A percentile compares a stretch with the other conserved stretches of the same genome.
Evolutionary conservation across 2,888 invertebrate genomes (phyloP).

Genomic region (Eupithecia vulgata): DNA sequence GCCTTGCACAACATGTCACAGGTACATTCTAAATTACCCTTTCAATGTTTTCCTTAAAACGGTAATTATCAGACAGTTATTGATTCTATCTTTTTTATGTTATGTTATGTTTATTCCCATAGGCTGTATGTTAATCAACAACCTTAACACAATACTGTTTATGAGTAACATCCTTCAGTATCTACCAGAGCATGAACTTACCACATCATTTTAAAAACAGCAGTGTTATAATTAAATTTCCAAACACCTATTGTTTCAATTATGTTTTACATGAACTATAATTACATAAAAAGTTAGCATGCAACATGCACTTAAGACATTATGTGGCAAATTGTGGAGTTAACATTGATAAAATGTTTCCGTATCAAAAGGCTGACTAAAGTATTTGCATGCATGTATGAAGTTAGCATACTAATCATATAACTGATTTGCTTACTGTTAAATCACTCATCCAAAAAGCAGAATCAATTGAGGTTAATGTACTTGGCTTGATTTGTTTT

Average conservation of each 20-base stretch:
- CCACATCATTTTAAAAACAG: slow-evolving; percentile 17
- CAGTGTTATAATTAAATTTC: slow-evolving; percentile 26
- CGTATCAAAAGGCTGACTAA: slow-evolving; percentile 31
- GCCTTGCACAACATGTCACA: slow-evolving; percentile 89
- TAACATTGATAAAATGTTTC: slow-evolving; percentile 29
- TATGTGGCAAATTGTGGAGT: slow-evolving; percentile 28
- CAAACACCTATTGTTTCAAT: slow-evolving; percentile 41
- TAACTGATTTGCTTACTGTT: slow-evolving; percentile 42
- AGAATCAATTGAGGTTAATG: slow-evolving; percentile 3
- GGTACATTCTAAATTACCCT: slow-evolving; percentile 65
- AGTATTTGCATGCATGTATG: slow-evolving; percentile 30
- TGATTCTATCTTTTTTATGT: no score
- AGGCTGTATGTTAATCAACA: background rate
- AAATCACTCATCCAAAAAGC: slow-evolving; percentile 15
- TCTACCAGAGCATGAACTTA: slow-evolving; percentile 15
- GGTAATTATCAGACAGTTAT: slow-evolving; percentile 3
- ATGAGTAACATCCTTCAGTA: slow-evolving; percentile 15
- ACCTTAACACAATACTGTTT: slow-evolving; percentile 7
- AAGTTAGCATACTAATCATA: slow-evolving; percentile 37
- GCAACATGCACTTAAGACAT: slow-evolving; percentile 39
- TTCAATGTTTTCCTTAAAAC: background rate
- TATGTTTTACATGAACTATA: slow-evolving; percentile 33
- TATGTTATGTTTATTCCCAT: no score
- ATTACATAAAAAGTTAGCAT: slow-evolving; percentile 15
- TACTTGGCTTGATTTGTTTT: background rate